Conservation (phyloP, 53 echinoderm and acorn worm genomes). For the Henricia sp. region DNA sequence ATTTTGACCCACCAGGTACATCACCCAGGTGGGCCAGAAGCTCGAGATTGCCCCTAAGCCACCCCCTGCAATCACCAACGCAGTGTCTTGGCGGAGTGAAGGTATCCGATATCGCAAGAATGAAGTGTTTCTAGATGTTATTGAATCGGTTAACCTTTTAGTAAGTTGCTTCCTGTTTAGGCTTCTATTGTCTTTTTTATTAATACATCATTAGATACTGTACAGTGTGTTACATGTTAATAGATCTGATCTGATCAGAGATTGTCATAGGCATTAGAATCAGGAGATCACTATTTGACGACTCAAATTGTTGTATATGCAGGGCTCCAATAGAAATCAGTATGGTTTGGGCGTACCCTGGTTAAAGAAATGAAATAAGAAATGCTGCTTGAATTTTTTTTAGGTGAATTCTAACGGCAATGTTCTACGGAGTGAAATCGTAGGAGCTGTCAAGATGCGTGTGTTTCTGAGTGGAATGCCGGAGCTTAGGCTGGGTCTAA, state of each 20-base stretch:
- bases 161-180: slow-evolving; percentile 64
- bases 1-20: slow-evolving; percentile 93
- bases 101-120: slow-evolving; percentile 93
- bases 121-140: slow-evolving; percentile 97
- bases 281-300: too few relatives aligned
- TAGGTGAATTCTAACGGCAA: slow-evolving; percentile 98
- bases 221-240: too few relatives aligned
- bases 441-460: slow-evolving; percentile 97
- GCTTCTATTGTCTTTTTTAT: too few relatives aligned
- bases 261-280: too few relatives aligned
- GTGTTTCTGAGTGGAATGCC: slow-evolving; percentile 99
- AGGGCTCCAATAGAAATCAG: too few relatives aligned
- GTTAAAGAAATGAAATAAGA: too few relatives aligned
- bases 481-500: slow-evolving; percentile 94
- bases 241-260: too few relatives aligned
- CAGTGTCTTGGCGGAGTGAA: slow-evolving; percentile 97
- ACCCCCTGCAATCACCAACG: slow-evolving; percentile 97
- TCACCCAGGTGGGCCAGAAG: slow-evolving; percentile 97
- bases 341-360: too few relatives aligned
- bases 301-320: too few relatives aligned
- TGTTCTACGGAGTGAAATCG: slow-evolving; percentile 96
- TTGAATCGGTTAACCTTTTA: slow-evolving; percentile 97
- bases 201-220: too few relatives aligned
- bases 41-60: slow-evolving; percentile 96
- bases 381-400: too few relatives aligned